Percentiles rank a stretch among this genome's conserved stretches.
Evolutionary conservation across 2,113 vertebrate species (phyloP).

Genomic region (Platichthys flesus): DNA sequence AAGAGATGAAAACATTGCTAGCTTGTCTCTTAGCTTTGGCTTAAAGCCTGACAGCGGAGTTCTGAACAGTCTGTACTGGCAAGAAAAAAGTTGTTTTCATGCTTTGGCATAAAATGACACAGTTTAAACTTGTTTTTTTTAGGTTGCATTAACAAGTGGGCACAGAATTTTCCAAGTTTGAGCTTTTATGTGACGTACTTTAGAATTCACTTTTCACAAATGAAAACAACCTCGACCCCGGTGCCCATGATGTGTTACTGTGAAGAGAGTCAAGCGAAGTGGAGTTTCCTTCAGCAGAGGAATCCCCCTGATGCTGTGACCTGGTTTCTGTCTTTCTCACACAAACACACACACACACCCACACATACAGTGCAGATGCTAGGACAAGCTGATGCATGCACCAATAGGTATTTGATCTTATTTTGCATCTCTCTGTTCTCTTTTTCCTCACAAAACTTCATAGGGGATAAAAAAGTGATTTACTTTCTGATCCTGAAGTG

Average conservation of each 20-base stretch:
- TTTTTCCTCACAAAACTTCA: background rate
- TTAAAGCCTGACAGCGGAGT: too few relatives aligned
- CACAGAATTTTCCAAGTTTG: constrained; percentile 16
- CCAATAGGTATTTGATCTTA: background rate
- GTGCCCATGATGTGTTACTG: constrained; percentile 44
- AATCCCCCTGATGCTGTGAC: constrained; percentile 64
- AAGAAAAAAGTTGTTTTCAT: too few relatives aligned
- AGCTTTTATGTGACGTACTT: background rate
- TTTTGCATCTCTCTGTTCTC: background rate
- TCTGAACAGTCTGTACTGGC: too few relatives aligned
- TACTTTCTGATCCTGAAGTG: background rate
- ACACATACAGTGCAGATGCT: constrained; percentile 25
- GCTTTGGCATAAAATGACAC: too few relatives aligned
- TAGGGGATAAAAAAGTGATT: background rate
- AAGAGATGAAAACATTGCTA: too few relatives aligned
- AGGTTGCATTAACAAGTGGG: background rate
- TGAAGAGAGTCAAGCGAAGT: constrained; percentile 33
- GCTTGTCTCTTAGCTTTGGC: too few relatives aligned
- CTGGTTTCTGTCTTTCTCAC: constrained; percentile 54
- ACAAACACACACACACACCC: constrained; percentile 29
- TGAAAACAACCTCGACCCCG: background rate
- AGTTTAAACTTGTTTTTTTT: background rate
- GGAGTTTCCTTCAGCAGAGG: constrained; percentile 75
- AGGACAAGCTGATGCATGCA: background rate
- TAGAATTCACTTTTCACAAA: constrained; percentile 3